Evolutionary conservation across 1,140 invertebrate species (phyloP), one percentile per base, ranked within the genome.

Genomic region (Neodiprion lecontei): DNA sequence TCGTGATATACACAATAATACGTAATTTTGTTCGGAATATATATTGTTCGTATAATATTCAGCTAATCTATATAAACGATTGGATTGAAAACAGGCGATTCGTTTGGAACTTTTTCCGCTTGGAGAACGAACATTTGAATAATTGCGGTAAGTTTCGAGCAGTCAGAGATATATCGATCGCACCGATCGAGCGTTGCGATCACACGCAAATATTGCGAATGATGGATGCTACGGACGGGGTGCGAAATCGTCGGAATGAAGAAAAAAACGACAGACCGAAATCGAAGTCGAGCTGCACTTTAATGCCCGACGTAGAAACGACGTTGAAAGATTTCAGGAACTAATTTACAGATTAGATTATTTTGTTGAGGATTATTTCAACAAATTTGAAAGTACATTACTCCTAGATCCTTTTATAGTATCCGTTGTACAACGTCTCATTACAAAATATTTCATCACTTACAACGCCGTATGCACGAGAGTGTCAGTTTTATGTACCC

Each of bases 71-170:
- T 73, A 75, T 66, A 80, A 79, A 72, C 73, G 79, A 69, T 82
- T 80, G 50, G 67, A 81, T 67, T 82, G 80, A 79, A 82, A 82
- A 61, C 80, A 97, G 97, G 81, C 91, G 98, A 74, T 99, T 99
- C 89, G 93, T 99, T 53, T 99, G 99, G 99, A 99, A 99, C 88
- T 99, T 98, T 87, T 99, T 99, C 90, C 98, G 99, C 1, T 87
- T 99, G 77, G 99, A 99, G 89, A 99, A 99, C 89, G 99, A 99
- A 84, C 99, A 99, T 91, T 90, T 99, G 8, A 99, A 99, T 89
- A 99, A 99, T 89, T 99, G 98, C 90, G 98, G 98, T 88, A 97
- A 99, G 90, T 99, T 99, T 90, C 91, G 98, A 84, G 98, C 98
- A 5, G 98, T 99, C 0, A 89, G 99, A 23, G 98, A 99, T 86